A percentile compares a stretch with the other conserved stretches of the same genome.
These are phyloP conservation scores for Ips nitidus DNA, from an alignment of 1,140 invertebrate species.

Conservation along the genomic window DNA sequence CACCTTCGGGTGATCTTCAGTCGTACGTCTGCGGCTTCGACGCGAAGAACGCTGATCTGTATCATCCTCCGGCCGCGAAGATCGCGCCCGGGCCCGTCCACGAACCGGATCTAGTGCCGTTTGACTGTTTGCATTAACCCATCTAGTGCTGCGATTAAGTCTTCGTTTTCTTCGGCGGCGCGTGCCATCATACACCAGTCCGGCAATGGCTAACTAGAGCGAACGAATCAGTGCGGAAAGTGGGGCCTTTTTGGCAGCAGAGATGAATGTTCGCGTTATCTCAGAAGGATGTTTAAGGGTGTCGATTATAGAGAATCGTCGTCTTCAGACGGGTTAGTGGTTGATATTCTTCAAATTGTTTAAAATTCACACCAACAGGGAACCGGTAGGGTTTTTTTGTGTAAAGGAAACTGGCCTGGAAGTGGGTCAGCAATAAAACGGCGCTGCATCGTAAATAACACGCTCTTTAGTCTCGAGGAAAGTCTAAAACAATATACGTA, in stretches of 20 bases:
- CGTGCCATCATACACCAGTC: conserved; percentile 9
- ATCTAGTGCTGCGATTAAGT: conserved; percentile 16
- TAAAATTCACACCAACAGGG: no score
- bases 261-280: conserved; percentile 10
- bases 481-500: background rate
- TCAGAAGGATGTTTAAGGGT: conserved; percentile 26
- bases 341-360: background rate
- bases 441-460: background rate
- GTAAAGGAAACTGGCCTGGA: no score
- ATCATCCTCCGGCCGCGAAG: conserved; percentile 6
- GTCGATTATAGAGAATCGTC: conserved; percentile 5
- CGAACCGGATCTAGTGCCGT: conserved; percentile 22
- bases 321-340: conserved; percentile 33
- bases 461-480: background rate
- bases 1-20: conserved; percentile 30
- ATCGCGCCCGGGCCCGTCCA: conserved; percentile 13
- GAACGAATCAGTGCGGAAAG: conserved; percentile 25
- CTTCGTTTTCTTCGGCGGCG: conserved; percentile 21
- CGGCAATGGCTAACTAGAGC: conserved; percentile 22
- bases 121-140: conserved; percentile 3
- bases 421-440: no score
- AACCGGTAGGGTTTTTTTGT: no score
- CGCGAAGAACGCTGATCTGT: conserved; percentile 12
- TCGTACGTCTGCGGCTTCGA: conserved; percentile 25
- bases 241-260: conserved; percentile 19